A percentile compares a stretch with the other conserved stretches of the same genome.
Evolutionary conservation across 2,113 vertebrate species (phyloP).

Genomic region (Phocoena sinus): DNA sequence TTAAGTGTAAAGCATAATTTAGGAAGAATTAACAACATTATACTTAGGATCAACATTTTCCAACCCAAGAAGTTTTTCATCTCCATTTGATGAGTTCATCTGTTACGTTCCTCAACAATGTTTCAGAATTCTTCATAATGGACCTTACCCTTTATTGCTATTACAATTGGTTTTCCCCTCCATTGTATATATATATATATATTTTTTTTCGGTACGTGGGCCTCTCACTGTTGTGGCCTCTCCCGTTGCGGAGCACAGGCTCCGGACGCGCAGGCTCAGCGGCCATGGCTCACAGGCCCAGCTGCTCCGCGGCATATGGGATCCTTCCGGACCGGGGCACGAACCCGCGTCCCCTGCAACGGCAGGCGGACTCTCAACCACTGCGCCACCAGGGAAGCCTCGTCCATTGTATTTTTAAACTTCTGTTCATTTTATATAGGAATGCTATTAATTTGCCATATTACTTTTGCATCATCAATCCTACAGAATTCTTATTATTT

Average conservation of each 20-base stretch:
- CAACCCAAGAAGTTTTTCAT: background rate
- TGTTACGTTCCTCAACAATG: background rate
- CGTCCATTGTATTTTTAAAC: background rate
- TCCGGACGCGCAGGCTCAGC: no score
- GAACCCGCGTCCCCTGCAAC: no score
- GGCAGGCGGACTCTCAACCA: no score
- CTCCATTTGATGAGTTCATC: background rate
- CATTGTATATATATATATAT: no score
- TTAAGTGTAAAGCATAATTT: constrained; percentile 1
- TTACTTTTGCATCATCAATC: background rate
- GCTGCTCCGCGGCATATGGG: no score
- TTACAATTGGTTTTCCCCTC: background rate
- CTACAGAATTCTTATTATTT: background rate
- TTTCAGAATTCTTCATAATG: background rate
- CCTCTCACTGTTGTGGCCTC: no score
- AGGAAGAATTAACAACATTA: background rate
- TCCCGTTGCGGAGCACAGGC: no score
- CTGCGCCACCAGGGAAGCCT: no score
- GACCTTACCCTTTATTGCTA: background rate
- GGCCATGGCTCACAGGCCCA: no score
- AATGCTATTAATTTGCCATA: background rate
- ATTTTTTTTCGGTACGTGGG: no score
- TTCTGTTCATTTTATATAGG: background rate
- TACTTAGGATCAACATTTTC: background rate
- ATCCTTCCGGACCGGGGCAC: no score